Base-by-base conservation (phyloP, 2,888 invertebrate species). In the Idaea aversata region DNA sequence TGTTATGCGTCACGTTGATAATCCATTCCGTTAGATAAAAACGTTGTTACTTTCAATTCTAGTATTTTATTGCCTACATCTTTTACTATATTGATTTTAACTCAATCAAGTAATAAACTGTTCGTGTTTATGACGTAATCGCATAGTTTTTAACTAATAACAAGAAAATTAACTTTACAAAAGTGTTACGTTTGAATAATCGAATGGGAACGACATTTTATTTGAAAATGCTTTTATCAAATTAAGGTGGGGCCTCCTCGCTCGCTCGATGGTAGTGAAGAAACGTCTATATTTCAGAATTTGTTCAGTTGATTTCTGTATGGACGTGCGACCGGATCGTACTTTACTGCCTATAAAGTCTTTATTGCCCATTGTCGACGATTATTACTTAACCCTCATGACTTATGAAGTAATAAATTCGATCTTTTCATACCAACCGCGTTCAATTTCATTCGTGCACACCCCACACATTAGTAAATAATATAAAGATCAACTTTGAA, bases 341-440 rank as follows among this genome's bases (percentile, higher is more conserved):
- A 90, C 78, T 91, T 91, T 91, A 92, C 86, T 86, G 87, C 89
- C 91, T 89, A 92, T 92, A 92, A 92, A 92, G 78, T 87, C 88
- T 91, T 92, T 92, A 92, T 91, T 84, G 89, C 89, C 90, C 89
- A 91, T 92, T 92, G 91, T 92, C 88, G 88, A 88, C 90, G 87
- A 91, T 91, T 91, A 92, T 91, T 91, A 91, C 91, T 90, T 89
- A 90, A 88, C 91, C 90, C 90, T 88, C 85, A 88, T 90, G 91
- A 91, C 90, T 91, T 92, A 91, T 91, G 90, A 90, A 90, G 91
- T 90, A 88, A 91, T 91, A 91, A 92, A 90, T 89, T 89, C 85
- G 84, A 87, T 87, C 85, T 88, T 84, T 84, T 83, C 86, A 88
- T 88, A 83, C 84, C 85, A 79, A 80, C 80, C 81, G 80, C 78